Evolutionary conservation across 2,888 invertebrate species (phyloP).

Genomic region (Drosophila lutescens): DNA sequence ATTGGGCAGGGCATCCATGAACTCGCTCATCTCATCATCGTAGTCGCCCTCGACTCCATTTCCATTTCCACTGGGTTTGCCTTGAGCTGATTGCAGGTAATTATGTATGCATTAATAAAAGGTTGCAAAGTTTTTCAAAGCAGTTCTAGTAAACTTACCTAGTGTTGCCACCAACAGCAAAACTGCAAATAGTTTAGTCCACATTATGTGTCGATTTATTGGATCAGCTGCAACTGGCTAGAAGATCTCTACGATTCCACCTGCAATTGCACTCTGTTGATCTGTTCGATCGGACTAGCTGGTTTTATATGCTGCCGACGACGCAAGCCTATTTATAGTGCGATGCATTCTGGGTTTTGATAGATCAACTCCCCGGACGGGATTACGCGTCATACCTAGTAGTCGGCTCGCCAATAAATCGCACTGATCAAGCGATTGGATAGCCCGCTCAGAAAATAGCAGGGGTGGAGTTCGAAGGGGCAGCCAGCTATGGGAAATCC

Average conservation of each 20-base stretch:
- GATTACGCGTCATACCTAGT: neutral
- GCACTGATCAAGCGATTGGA: constrained; percentile 10
- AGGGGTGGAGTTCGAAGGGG: constrained; percentile 1
- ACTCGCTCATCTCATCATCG: constrained; percentile 57
- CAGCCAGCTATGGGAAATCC: neutral
- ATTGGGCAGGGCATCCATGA: constrained; percentile 55
- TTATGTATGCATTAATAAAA: neutral
- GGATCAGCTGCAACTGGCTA: constrained; percentile 45
- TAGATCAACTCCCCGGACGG: constrained; percentile 4
- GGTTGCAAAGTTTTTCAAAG: neutral
- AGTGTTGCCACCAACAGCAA: constrained; percentile 24
- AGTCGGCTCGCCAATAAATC: constrained; percentile 12
- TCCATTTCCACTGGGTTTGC: constrained; percentile 21
- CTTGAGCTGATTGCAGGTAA: constrained; percentile 33
- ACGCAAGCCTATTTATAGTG: neutral
- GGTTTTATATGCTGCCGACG: constrained; percentile 42
- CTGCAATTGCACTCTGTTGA: constrained; percentile 54
- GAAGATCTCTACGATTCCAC: constrained; percentile 20
- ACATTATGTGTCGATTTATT: constrained; percentile 34
- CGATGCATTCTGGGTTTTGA: constrained; percentile 13
- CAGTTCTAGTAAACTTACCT: constrained; percentile 35
- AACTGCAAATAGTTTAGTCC: constrained; percentile 20
- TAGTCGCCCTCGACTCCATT: constrained; percentile 37
- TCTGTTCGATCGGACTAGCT: constrained; percentile 8
- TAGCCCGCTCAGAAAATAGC: neutral